Evolutionary conservation across 2,888 invertebrate genomes (phyloP).

Genomic region (Geotrupes spiniger): DNA sequence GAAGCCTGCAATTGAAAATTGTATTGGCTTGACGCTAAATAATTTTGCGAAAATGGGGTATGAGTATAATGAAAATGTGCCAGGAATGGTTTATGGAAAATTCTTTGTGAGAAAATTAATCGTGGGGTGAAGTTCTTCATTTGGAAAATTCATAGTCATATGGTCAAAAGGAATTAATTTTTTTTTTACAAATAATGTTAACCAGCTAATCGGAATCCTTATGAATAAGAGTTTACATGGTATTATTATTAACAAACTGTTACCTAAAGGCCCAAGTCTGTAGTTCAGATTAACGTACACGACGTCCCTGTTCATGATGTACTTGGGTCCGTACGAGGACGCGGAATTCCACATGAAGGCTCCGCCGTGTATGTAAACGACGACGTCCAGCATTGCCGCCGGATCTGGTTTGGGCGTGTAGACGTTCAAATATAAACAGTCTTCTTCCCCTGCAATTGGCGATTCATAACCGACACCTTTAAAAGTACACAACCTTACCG

Average conservation of each 20-base stretch:
- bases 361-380: slow-evolving; percentile 66
- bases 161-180: too few relatives aligned
- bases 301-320: slow-evolving; percentile 62
- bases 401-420: slow-evolving; percentile 52
- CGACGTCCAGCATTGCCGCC: slow-evolving; percentile 52
- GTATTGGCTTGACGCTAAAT: too few relatives aligned
- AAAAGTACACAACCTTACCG: slow-evolving; percentile 31
- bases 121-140: too few relatives aligned
- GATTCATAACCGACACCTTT: too few relatives aligned
- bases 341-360: slow-evolving; percentile 67
- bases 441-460: slow-evolving; percentile 57
- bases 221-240: too few relatives aligned
- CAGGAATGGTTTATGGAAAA: too few relatives aligned
- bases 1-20: slow-evolving; percentile 61
- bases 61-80: too few relatives aligned
- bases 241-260: neutral
- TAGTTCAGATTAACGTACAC: slow-evolving; percentile 70
- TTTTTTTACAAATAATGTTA: too few relatives aligned
- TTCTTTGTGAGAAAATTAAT: too few relatives aligned
- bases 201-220: too few relatives aligned
- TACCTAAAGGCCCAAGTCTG: slow-evolving; percentile 68
- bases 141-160: too few relatives aligned
- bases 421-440: slow-evolving; percentile 66
- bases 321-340: slow-evolving; percentile 54
- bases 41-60: too few relatives aligned